Percentiles rank a stretch among this genome's conserved stretches.
These are phyloP conservation scores for Procambarus clarkii DNA, from an alignment of 1,140 invertebrate species.

Conservation along the genomic window DNA sequence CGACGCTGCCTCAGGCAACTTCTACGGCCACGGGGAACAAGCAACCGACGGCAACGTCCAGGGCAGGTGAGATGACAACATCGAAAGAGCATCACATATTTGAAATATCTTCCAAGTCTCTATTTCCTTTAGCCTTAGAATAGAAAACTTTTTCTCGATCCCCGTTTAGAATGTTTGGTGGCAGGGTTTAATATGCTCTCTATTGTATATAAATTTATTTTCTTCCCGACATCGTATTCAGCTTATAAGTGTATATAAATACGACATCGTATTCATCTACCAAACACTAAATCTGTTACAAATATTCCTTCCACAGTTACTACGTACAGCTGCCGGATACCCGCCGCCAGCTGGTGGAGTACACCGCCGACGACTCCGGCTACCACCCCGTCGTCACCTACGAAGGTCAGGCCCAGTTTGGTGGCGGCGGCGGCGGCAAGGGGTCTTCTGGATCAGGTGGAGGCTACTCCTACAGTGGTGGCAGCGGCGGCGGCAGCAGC, in stretches of 20 bases:
- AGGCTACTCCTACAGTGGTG: background rate
- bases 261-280: too few species aligned
- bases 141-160: too few species aligned
- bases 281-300: too few species aligned
- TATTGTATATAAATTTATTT: too few species aligned
- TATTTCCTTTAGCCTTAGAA: too few species aligned
- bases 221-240: too few species aligned
- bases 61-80: background rate
- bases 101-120: too few species aligned
- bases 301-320: background rate
- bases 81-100: background rate
- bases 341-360: constrained; percentile 19
- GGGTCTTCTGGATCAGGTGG: background rate
- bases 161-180: too few species aligned
- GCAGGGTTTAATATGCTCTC: too few species aligned
- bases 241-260: too few species aligned
- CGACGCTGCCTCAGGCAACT: background rate
- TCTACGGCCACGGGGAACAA: background rate
- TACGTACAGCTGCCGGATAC: constrained; percentile 29
- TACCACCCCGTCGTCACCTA: constrained; percentile 32
- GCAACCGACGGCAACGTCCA: background rate
- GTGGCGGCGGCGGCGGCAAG: background rate
- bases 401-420: constrained; percentile 28
- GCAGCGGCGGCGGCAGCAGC: too few species aligned
- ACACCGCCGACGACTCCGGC: constrained; percentile 23